Conservation (phyloP, 2,113 vertebrate genomes). For the Pithys albifrons region DNA sequence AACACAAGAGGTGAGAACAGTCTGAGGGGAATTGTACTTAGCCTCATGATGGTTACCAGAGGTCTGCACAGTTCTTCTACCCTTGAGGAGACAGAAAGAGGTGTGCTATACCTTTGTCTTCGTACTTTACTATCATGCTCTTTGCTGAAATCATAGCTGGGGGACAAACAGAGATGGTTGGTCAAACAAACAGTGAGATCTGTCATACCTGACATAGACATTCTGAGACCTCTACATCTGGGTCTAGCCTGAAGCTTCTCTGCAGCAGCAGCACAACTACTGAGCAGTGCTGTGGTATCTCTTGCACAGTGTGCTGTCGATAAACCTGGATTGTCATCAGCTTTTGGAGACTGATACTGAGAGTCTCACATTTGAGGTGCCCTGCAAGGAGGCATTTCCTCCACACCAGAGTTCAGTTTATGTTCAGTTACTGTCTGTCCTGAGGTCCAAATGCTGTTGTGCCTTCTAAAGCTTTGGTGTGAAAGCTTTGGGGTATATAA, state of each 20-base stretch:
- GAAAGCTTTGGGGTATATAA: background rate
- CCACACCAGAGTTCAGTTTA: background rate
- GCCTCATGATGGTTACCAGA: background rate
- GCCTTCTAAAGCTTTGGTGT: background rate
- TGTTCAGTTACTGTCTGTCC: background rate
- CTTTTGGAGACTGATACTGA: background rate
- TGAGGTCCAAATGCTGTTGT: background rate
- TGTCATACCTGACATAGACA: background rate
- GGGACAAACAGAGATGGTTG: background rate
- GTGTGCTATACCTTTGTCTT: background rate
- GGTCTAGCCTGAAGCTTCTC: background rate
- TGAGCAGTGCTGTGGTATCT: rapidly evolving
- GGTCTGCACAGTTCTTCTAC: background rate
- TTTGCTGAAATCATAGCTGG: background rate
- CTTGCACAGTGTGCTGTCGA: background rate
- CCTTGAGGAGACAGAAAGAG: background rate
- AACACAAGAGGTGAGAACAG: background rate
- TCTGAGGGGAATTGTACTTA: background rate
- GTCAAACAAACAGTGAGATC: background rate
- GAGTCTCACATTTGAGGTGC: background rate
- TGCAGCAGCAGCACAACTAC: background rate
- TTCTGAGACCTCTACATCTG: background rate
- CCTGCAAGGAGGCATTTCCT: background rate
- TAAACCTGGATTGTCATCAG: background rate
- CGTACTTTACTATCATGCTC: background rate